Evolutionary conservation across 2,113 vertebrate species (phyloP), one percentile per base, ranked within the genome.

Genomic region (Phoenicopterus ruber): DNA sequence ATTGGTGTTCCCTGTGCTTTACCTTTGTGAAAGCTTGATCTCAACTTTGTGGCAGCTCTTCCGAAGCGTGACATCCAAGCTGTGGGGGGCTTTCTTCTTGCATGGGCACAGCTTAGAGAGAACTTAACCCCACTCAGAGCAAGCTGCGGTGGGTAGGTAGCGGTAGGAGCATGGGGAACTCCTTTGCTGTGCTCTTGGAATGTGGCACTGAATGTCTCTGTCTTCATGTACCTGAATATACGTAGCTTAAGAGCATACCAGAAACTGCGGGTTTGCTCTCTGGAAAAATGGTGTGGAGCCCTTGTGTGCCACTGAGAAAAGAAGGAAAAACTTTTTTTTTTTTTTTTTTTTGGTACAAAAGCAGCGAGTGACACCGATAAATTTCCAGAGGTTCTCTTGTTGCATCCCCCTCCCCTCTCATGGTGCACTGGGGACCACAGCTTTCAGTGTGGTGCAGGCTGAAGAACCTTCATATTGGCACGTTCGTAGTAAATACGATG

Each of bases 291-390:
- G 7, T 16, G 9, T 61, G 71, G 49, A 79, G 22, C 18, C 26
- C 49, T 78, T 4, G 4, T 36, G 13, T 42, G 34, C 44, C 29
- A 44, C 24, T 46, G 29, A n/a, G 57, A 71, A 73, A 38, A 57
- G 34, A 94, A 80, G 42, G 7, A 70, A 54, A 71, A 58, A 2
- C 1, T 0, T 21, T 9, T 22, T 34, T 46, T 31, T 54, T 47
- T n/a, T 42, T 42, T 42, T 42, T 42, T 42, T 15, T 55, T 63
- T 29, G 36, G 7, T 61, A 66, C 49, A 22, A 70, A 83, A 46
- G 0, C 57, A 72, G 47, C 1, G 1, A 77, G 21, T 32, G 44
- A 15, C 44, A 16, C 13, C 3, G 3, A 17, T 31, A 24, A 10
- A 12, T 63, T 16, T n/a, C 36, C 26, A 36, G 50, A 31, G 5